Conservation (phyloP, 2,888 invertebrate genomes). For the Sesamia inferens region DNA sequence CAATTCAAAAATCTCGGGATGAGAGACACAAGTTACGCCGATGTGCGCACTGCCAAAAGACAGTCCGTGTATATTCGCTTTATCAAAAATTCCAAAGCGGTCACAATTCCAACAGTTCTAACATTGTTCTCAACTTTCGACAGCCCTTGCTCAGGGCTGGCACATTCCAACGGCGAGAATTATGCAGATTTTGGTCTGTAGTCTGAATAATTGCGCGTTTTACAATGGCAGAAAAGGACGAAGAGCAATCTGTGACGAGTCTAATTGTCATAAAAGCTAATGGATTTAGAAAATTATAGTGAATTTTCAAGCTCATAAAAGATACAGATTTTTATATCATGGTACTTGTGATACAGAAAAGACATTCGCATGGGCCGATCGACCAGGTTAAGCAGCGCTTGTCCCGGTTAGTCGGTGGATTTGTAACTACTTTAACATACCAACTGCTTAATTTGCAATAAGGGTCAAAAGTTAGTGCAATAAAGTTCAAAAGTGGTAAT, state of each 20-base stretch:
- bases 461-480: no score
- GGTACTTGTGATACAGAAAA: no score
- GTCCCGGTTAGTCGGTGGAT: no score
- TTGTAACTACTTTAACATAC: no score
- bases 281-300: slow-evolving; percentile 7
- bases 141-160: slow-evolving; percentile 35
- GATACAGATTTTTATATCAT: slow-evolving; percentile 4
- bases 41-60: slow-evolving; percentile 7
- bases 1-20: not conserved
- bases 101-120: slow-evolving; percentile 42
- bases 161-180: slow-evolving; percentile 47
- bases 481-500: no score
- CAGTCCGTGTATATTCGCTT: slow-evolving; percentile 28
- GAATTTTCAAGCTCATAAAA: not conserved
- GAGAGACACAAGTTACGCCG: no score
- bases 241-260: slow-evolving; percentile 16
- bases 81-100: slow-evolving; percentile 54
- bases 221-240: slow-evolving; percentile 33
- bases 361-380: no score
- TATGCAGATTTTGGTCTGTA: slow-evolving; percentile 55
- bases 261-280: slow-evolving; percentile 41
- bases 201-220: slow-evolving; percentile 54
- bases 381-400: no score
- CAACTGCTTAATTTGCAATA: no score
- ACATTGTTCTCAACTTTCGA: slow-evolving; percentile 47